Conservation (phyloP, 2,113 vertebrate species). For the Xenopus tropicalis region UCB_Xtro_10.0 CM004443.2:75365501-75366000, state of each 20-base stretch:
- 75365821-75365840: conserved; percentile 15
- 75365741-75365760: conserved; percentile 16
- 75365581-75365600: conserved; percentile 3
- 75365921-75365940: conserved; percentile 7
- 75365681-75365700: not conserved
- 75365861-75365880: conserved; percentile 15
- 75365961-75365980: not conserved
- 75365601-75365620: not conserved
- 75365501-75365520: no score
- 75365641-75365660: conserved; percentile 6
- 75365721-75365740: conserved; percentile 11
- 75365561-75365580: not conserved
- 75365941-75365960: conserved; percentile 19
- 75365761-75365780: conserved; percentile 40
- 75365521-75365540: not conserved
- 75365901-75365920: not conserved
- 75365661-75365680: conserved; percentile 3
- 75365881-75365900: not conserved
- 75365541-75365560: not conserved
- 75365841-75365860: conserved; percentile 38
- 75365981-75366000: not conserved
- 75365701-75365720: conserved; percentile 2
- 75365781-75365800: conserved; percentile 41
- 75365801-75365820: conserved; percentile 27
- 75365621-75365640: not conserved